A percentile compares a stretch with the other conserved stretches of the same genome.
These are phyloP conservation scores for Amblyraja radiata DNA, from an alignment of 2,797 vertebrate species.

Conservation along the genomic window DNA sequence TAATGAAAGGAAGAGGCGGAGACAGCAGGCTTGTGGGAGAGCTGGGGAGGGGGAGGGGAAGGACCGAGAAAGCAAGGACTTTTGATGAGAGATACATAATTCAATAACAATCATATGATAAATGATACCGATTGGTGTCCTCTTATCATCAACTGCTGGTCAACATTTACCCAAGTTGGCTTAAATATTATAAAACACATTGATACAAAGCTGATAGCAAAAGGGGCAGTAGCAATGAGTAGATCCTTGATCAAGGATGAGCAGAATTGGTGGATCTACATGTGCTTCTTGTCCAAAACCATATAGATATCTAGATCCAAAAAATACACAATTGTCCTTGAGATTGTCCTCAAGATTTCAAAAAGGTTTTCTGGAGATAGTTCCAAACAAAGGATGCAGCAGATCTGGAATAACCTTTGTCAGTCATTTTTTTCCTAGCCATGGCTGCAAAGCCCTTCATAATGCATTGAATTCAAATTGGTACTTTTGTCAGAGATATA, in stretches of 20 bases:
- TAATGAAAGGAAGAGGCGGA: no score
- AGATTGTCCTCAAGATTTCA: neutral
- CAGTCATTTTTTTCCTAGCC: no score
- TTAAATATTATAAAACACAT: neutral
- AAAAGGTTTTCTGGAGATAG: no score
- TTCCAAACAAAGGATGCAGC: no score
- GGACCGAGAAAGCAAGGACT: no score
- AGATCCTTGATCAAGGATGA: neutral
- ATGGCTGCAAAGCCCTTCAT: no score
- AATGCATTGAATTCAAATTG: neutral
- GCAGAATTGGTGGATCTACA: neutral
- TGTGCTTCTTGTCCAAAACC: neutral
- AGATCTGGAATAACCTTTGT: no score
- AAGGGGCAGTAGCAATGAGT: neutral
- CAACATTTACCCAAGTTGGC: neutral
- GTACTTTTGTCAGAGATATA: neutral
- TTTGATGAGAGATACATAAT: no score
- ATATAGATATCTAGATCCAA: neutral
- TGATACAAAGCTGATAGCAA: neutral
- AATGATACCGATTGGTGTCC: neutral
- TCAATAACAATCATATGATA: neutral
- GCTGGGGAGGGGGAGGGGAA: no score
- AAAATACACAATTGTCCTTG: neutral
- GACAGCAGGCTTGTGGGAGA: no score
- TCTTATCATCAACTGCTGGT: neutral